These are phyloP conservation scores for Armadillidium nasatum DNA, from an alignment of 1,140 invertebrate species.

Conservation along the genomic window DNA sequence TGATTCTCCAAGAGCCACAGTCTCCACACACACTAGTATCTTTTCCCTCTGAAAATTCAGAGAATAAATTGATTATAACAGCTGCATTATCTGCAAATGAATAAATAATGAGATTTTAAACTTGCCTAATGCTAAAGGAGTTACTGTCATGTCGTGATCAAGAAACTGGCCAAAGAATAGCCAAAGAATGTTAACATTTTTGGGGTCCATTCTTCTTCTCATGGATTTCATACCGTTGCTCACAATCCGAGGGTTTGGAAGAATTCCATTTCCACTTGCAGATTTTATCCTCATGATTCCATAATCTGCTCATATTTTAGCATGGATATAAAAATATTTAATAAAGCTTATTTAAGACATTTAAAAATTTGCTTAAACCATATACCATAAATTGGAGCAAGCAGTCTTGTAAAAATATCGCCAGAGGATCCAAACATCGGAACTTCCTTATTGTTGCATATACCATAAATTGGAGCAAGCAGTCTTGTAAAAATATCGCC, in stretches of 20 bases:
- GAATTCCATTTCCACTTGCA: constrained; percentile 20
- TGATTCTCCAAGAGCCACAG: constrained; percentile 47
- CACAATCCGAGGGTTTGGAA: constrained; percentile 36
- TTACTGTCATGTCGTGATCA: constrained; percentile 89
- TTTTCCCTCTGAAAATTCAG: background rate
- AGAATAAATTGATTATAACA: too few relatives aligned
- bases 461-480: constrained; percentile 12
- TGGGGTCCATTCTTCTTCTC: background rate
- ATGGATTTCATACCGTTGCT: constrained; percentile 18
- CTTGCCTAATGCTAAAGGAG: constrained; percentile 52
- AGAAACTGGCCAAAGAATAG: constrained; percentile 73
- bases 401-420: constrained; percentile 67
- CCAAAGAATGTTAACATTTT: constrained; percentile 24
- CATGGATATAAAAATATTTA: too few relatives aligned
- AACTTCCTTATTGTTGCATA: constrained; percentile 65
- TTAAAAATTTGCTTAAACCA: too few relatives aligned
- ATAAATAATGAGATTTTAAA: too few relatives aligned
- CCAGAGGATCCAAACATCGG: constrained; percentile 87
- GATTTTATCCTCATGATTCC: background rate
- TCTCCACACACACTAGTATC: background rate
- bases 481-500: constrained; percentile 72
- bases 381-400: background rate
- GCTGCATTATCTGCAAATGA: too few relatives aligned
- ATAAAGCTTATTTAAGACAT: too few relatives aligned
- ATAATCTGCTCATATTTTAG: too few relatives aligned